Conservation (phyloP, 23 tunicate species). For the Trididemnum clinides region DNA sequence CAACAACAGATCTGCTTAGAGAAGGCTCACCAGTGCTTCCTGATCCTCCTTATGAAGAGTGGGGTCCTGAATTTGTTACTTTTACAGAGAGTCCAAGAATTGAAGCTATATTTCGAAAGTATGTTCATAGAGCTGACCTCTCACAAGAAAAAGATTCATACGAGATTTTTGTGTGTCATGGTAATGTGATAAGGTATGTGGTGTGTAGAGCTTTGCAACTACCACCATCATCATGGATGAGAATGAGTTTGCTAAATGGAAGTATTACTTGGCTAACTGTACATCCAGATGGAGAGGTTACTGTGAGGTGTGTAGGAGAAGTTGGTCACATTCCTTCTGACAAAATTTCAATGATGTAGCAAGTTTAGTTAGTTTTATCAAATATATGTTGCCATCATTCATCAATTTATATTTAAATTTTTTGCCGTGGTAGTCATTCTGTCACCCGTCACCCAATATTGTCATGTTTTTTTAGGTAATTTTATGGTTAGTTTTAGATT, state of each 20-base stretch:
- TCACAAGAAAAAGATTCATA: conserved; percentile 54
- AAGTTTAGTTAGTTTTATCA: too few relatives aligned
- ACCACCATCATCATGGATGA: conserved; percentile 89
- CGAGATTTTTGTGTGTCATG: conserved; percentile 90
- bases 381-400: too few relatives aligned
- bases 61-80: conserved; percentile 43
- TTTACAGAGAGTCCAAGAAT: conserved; percentile 72
- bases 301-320: conserved; percentile 67
- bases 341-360: conserved; percentile 36
- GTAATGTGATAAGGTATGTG: conserved; percentile 92
- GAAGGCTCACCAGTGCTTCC: conserved; percentile 86
- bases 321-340: conserved; percentile 53
- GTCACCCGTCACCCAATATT: too few relatives aligned
- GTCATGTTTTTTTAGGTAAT: too few relatives aligned
- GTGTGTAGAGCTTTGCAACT: conserved; percentile 80
- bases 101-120: conserved; percentile 88
- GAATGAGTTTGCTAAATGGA: conserved; percentile 68
- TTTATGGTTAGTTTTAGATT: too few relatives aligned
- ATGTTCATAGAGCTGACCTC: conserved; percentile 66
- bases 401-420: too few relatives aligned
- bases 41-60: conserved; percentile 59
- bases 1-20: conserved; percentile 55
- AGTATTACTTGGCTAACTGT: conserved; percentile 79
- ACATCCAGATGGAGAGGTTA: conserved; percentile 67
- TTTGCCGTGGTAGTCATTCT: too few relatives aligned